Base-by-base conservation (phyloP, 2,797 vertebrate genomes). In the Bovichtus variegatus region DNA sequence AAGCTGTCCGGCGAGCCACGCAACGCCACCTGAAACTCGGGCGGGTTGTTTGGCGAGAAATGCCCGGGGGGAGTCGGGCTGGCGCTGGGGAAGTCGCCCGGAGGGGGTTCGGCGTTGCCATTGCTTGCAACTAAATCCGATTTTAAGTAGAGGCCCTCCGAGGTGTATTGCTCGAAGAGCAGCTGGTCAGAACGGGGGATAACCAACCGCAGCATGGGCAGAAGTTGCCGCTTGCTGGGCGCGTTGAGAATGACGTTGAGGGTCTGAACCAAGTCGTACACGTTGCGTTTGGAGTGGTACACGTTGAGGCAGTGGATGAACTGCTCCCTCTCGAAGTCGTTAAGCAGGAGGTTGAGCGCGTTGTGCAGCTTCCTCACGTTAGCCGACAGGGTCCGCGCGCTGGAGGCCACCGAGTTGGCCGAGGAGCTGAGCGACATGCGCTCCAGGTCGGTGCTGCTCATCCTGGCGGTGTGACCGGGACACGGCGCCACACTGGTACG, bases 161-260 rank as follows among this genome's bases (percentile, higher is more conserved):
- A 97, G 0, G 98, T 99, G 91, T 99, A 99, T 82, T 97, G 98
- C 87, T 99, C 98, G 78, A 99, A 99, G 64, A 99, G 96, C 2
- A 99, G 96, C 95, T 99, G 98, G 91, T 99, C 98, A 0, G 98
- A 98, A 78, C 97, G 96, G 13, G 98, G 98, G 81, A 99, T 97
- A 81, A 99, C 98, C 76, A 98, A 93, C 19, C 98, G 96, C 76
- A 99, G 94, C 96, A 99, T 95, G 80, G 98, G 98, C 69, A 99
- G 94, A 62, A 99, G 97, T 90, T 98, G 97, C 41, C 97, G 92
- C 87, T 98, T 97, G 88, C 95, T 96, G 66, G 97, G 97, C 60
- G 95, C 96, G 90, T 98, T 96, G 69, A 99, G 96, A 78, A 99
- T 97, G 61, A 97, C 96, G 67, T 96, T 94, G 72, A 99, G 96